Evolutionary conservation across 2,113 vertebrate species (phyloP).

Genomic region (Xenus cinereus): DNA sequence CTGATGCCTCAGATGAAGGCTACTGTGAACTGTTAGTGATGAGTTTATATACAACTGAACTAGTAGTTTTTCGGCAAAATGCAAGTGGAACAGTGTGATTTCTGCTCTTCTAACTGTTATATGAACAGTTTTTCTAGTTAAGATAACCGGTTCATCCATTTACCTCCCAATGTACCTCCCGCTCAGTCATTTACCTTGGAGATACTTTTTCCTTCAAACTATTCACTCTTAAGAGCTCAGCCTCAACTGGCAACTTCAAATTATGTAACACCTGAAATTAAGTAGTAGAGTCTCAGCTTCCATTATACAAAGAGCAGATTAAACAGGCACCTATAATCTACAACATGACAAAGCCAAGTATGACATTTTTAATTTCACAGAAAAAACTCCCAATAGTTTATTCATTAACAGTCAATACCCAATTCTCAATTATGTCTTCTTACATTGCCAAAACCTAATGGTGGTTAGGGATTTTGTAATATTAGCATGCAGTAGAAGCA

Average conservation of each 20-base stretch:
- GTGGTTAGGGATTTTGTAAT: not conserved
- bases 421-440: not conserved
- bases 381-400: fast-evolving
- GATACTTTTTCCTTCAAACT: constrained; percentile 50
- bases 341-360: not conserved
- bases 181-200: constrained; percentile 59
- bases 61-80: not conserved
- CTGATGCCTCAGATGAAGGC: not conserved
- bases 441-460: not conserved
- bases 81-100: not conserved
- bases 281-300: not conserved
- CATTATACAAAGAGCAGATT: not conserved
- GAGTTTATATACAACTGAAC: not conserved
- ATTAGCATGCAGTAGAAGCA: not conserved
- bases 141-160: not conserved
- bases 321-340: not conserved
- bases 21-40: not conserved
- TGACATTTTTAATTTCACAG: not conserved
- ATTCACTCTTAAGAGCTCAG: constrained; percentile 65
- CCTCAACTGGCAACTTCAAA: constrained; percentile 67
- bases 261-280: constrained; percentile 72
- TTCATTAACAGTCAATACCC: not conserved
- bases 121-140: not conserved
- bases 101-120: not conserved
- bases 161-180: not conserved